These are phyloP conservation scores for Crotalus tigris DNA, from an alignment of 2,113 vertebrate genomes.

Conservation along the genomic window DNA sequence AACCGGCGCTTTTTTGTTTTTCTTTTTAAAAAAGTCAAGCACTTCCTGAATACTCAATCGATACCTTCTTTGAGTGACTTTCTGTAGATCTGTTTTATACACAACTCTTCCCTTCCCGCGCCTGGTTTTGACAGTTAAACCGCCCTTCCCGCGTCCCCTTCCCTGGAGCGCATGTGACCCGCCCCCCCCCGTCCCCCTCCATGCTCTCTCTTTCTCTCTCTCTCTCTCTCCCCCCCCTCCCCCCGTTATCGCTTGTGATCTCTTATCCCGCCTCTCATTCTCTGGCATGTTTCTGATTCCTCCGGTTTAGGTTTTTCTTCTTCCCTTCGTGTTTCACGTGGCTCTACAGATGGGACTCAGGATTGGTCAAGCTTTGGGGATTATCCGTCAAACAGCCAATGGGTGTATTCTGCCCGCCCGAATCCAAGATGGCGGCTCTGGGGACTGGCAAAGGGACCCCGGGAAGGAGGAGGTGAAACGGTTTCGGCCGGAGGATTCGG, in stretches of 20 bases:
- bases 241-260: neutral
- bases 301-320: neutral
- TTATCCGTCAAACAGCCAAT: slow-evolving; percentile 72
- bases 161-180: fast-evolving
- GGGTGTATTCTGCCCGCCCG: slow-evolving; percentile 48
- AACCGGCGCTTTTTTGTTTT: neutral
- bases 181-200: fast-evolving
- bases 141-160: fast-evolving
- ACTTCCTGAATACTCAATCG: neutral
- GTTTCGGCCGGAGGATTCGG: slow-evolving; percentile 20
- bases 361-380: slow-evolving; percentile 70
- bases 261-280: neutral
- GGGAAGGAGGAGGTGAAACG: slow-evolving; percentile 36
- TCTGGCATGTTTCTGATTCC: slow-evolving; percentile 14
- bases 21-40: neutral
- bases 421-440: slow-evolving; percentile 85
- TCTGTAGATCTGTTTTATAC: neutral
- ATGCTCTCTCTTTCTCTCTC: neutral
- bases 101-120: neutral
- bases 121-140: neutral
- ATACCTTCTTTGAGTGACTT: neutral
- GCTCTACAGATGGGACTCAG: slow-evolving; percentile 11
- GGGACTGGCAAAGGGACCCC: slow-evolving; percentile 50
- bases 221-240: neutral
- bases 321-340: slow-evolving; percentile 18